Conservation (phyloP, 1,140 invertebrate species). For the Trinorchestia longiramus region DNA sequence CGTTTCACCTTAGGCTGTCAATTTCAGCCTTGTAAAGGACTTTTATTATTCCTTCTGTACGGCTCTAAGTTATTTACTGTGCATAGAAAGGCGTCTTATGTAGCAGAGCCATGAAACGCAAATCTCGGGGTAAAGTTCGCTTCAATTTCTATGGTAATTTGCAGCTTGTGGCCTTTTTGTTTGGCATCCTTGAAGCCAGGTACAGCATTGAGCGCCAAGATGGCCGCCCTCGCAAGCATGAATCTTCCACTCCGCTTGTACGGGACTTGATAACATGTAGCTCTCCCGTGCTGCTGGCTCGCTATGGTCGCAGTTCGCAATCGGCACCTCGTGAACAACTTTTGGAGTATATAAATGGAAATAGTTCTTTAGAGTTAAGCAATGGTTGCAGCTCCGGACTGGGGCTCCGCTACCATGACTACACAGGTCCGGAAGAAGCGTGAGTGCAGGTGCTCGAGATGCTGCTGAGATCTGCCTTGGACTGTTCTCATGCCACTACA, state of each 20-base stretch:
- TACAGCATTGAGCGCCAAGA: not conserved
- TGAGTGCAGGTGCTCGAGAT: no score
- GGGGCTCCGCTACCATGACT: no score
- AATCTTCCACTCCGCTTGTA: not conserved
- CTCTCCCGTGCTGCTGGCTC: not conserved
- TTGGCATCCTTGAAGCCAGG: not conserved
- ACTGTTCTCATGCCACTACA: no score
- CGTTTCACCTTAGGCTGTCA: not conserved
- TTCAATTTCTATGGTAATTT: conserved; percentile 52
- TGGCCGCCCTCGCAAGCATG: not conserved
- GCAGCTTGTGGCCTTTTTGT: conserved; percentile 26
- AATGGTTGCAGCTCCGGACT: no score
- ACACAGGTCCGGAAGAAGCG: no score
- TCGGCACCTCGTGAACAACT: no score
- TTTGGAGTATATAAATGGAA: no score
- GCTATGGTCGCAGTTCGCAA: not conserved
- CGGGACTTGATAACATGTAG: no score
- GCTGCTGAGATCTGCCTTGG: no score
- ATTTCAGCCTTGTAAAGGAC: not conserved
- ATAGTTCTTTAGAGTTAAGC: no score
- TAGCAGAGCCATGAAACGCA: not conserved
- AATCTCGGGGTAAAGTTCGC: conserved; percentile 18
- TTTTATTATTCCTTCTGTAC: not conserved
- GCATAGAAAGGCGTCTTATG: not conserved
- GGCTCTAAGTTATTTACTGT: not conserved